Evolutionary conservation across 2,888 invertebrate species (phyloP).

Genomic region (Tetramorium bicarinatum): DNA sequence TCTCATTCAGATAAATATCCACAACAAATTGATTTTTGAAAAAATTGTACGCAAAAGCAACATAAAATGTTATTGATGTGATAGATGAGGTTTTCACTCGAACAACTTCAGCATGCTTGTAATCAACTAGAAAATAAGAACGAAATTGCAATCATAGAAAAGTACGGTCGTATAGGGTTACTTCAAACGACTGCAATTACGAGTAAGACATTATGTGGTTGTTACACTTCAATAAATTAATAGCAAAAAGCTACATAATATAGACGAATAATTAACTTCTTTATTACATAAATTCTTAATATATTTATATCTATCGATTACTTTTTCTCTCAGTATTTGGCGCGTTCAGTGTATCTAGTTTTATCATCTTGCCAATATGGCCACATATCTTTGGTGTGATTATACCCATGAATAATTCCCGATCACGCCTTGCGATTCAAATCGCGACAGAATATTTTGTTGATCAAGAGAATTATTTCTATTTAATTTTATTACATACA

Average conservation of each 20-base stretch:
- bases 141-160: not conserved
- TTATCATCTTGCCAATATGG: not conserved
- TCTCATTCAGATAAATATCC: not conserved
- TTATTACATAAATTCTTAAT: not conserved
- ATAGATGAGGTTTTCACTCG: not conserved
- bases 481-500: not conserved
- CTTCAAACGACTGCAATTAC: not conserved
- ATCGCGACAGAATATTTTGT: not conserved
- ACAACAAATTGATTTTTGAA: not conserved
- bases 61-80: not conserved
- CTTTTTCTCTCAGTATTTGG: not conserved
- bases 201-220: not conserved
- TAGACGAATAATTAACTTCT: too few species aligned
- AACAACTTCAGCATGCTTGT: not conserved
- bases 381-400: not conserved
- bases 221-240: not conserved
- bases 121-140: not conserved
- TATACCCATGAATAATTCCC: not conserved
- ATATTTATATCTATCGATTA: not conserved
- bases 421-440: not conserved
- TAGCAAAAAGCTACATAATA: too few species aligned
- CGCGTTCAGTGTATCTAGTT: too few species aligned
- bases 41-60: not conserved
- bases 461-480: not conserved
- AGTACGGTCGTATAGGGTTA: not conserved